A percentile compares a stretch with the other conserved stretches of the same genome.
Conservation (phyloP, 92 coral and sea anemone genomes). For the Phymanthus crucifer region DNA sequence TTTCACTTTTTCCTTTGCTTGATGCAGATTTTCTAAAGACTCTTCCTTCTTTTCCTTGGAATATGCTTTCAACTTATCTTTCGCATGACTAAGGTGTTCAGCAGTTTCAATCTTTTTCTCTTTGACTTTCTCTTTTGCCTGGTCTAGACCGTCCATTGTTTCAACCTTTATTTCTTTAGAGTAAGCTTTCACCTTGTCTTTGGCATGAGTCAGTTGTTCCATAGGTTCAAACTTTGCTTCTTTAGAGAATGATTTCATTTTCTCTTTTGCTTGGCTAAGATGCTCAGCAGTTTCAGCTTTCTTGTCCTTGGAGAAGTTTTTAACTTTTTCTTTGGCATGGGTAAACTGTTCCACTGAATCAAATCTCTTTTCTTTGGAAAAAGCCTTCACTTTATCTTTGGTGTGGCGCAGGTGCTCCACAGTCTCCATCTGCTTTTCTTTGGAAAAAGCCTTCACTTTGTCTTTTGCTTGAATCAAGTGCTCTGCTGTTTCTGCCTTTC, state of each 20-base stretch:
- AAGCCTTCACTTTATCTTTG: not conserved
- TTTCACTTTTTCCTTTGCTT: slow-evolving; percentile 35
- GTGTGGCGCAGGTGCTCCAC: not conserved
- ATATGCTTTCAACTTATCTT: slow-evolving; percentile 24
- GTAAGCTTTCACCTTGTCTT: slow-evolving; percentile 28
- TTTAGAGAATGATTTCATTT: slow-evolving; percentile 13
- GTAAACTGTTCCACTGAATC: slow-evolving; percentile 3
- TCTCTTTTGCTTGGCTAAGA: slow-evolving; percentile 22
- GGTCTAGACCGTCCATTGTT: slow-evolving; percentile 10
- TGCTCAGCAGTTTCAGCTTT: slow-evolving; percentile 19
- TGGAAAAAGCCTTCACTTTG: slow-evolving; percentile 26
- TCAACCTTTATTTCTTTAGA: slow-evolving; percentile 10
- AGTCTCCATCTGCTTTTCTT: slow-evolving; percentile 11
- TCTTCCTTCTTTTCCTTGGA: slow-evolving; percentile 17
- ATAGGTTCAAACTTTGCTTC: slow-evolving; percentile 22
- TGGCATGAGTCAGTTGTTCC: slow-evolving; percentile 16
- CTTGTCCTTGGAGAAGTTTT: not conserved
- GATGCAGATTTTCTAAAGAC: slow-evolving; percentile 19
- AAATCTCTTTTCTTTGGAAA: not conserved
- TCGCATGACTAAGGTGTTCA: slow-evolving; percentile 30
- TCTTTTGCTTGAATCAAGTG: slow-evolving; percentile 27
- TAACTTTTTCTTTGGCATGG: not conserved
- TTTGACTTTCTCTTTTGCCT: slow-evolving; percentile 33
- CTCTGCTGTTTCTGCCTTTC: slow-evolving; percentile 22
- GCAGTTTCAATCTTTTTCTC: slow-evolving; percentile 10